Percentiles rank a stretch among this genome's conserved stretches.
phyloP scores from a whole-genome alignment of 2,113 vertebrate genomes.

The Scopus umbretta region DNA sequence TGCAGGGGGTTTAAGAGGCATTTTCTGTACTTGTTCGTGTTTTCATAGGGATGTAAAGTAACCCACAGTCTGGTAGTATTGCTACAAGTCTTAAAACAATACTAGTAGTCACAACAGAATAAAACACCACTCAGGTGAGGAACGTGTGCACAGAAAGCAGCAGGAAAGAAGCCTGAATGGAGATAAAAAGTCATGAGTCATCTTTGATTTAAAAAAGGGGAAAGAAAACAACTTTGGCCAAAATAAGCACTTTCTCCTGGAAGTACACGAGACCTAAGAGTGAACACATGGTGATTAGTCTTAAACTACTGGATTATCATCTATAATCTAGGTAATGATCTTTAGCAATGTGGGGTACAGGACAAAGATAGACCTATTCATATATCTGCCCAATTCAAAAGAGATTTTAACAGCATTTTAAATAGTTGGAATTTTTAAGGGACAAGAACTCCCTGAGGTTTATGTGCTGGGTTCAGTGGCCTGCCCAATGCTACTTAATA shows the following conservation, averaged over 20 bases:
- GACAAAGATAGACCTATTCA: neutral
- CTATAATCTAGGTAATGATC: neutral
- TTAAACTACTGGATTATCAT: neutral
- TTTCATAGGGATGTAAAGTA: neutral
- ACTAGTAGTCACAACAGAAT: neutral
- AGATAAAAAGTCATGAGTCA: neutral
- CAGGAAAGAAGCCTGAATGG: neutral
- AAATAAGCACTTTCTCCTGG: neutral
- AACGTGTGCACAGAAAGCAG: neutral
- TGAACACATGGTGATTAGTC: neutral
- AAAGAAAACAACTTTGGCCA: neutral
- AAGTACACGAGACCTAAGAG: neutral
- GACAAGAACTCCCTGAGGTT: neutral
- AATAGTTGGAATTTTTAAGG: neutral
- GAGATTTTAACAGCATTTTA: neutral
- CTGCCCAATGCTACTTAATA: neutral
- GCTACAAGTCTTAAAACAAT: neutral
- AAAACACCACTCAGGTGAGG: neutral
- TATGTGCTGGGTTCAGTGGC: fast-evolving
- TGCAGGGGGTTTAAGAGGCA: neutral
- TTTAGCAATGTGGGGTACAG: neutral
- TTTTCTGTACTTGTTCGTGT: neutral
- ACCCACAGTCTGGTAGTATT: neutral
- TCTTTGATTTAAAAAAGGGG: neutral
- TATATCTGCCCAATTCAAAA: neutral